Evolutionary conservation across 1,140 invertebrate genomes (phyloP).

Genomic region (Nasonia giraulti): DNA sequence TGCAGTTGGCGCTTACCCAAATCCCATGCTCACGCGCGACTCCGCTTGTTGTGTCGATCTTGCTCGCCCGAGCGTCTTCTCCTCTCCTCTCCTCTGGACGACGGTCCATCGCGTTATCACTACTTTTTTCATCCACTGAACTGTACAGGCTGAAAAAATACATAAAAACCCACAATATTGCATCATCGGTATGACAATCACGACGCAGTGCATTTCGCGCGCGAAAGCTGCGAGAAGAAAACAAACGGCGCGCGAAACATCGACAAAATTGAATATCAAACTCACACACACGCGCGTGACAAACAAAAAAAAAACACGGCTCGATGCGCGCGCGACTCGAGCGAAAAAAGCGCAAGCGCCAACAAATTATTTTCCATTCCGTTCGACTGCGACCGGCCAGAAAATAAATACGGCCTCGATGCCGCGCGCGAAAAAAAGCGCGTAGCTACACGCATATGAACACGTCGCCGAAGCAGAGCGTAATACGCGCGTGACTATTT

Average conservation of each 20-base stretch:
- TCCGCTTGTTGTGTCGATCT: not conserved
- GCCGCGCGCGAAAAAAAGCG: not conserved
- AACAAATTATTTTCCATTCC: conserved; percentile 33
- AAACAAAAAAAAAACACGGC: conserved; percentile 13
- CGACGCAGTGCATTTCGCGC: not conserved
- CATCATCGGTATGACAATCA: conserved; percentile 45
- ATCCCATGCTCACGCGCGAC: conserved; percentile 42
- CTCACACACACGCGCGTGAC: not conserved
- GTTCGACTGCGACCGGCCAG: not conserved
- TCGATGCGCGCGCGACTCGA: not conserved
- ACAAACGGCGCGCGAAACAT: not conserved
- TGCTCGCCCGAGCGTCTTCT: too few relatives aligned
- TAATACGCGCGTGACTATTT: conserved; percentile 2
- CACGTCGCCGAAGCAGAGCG: not conserved
- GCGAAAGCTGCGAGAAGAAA: not conserved
- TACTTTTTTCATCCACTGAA: too few relatives aligned
- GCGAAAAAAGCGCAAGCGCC: not conserved
- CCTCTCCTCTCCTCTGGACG: not conserved
- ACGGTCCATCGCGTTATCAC: not conserved
- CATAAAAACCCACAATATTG: not conserved
- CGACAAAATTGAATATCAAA: not conserved
- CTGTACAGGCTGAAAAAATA: too few relatives aligned
- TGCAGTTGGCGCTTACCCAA: conserved; percentile 53
- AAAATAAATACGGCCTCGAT: conserved; percentile 23
- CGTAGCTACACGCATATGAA: conserved; percentile 3